Base-by-base conservation (phyloP, 2,113 vertebrate genomes). In the Pristiophorus japonicus region DNA sequence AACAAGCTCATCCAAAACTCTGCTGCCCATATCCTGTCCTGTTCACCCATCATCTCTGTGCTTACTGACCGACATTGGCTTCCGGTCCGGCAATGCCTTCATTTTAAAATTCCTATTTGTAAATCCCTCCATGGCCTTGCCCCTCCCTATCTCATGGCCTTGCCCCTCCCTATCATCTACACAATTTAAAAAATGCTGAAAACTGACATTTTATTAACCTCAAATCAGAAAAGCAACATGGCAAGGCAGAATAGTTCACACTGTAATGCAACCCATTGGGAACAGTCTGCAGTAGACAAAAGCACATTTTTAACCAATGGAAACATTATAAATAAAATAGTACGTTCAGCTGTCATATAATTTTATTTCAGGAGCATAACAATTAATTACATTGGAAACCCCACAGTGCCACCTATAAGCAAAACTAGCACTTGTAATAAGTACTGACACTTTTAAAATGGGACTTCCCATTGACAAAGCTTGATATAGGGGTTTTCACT, bases 331-430 rank as follows among this genome's bases (percentile, higher is more conserved):
- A 45, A 42, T 81, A 81, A 45, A 81, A 20, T 38, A 78, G 3
- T 20, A 45, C 42, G 38, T 81, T 81, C 38, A 42, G 38, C 38
- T 81, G 78, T 45, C 78, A 81, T 42, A 81, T 81, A 42, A 81
- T 5, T 1, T 81, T 42, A 81, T 38, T 81, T 20, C 78, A 81
- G 16, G 20, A 81, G 38, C 38, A 20, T 42, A 81, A 81, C 4
- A 22, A 20, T 81, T 81, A 81, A 81, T 81, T 81, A 81, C 20
- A 45, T 81, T 81, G 78, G 42, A 81, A 81, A 81, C 42, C 78
- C 78, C 78, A 42, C 78, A 81, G 78, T 81, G 78, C 38, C 78
- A 81, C 78, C 78, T 81, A 81, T 38, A 81, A 42, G 78, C 78
- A 81, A 81, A 81, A 14, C 78, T 81, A 42, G 38, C 18, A 81